Evolutionary conservation across 2,113 vertebrate species (phyloP), one percentile per base, ranked within the genome.

Genomic region (Eulemur rufifrons): DNA sequence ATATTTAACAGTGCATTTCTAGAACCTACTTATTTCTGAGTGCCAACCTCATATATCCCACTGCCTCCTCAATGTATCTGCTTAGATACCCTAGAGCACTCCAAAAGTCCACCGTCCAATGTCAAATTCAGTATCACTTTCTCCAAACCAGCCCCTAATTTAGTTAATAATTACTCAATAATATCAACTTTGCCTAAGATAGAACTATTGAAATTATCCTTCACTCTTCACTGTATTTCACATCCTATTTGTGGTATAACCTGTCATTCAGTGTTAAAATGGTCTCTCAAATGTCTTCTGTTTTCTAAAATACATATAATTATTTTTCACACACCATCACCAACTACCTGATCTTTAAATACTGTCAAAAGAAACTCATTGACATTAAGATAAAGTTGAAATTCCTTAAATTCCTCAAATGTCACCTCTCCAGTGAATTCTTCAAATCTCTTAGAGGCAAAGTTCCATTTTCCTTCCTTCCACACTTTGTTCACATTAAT

Each of bases 301-400:
- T 54, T 88, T 61, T 68, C 45, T 5, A 94, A 97, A 90, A 69
- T 64, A 69, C 0, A 25, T 9, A 81, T 52, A n/a, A 83, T 68
- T 50, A 37, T 81, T 82, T 95, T 61, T 89, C 74, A 82, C 6
- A 88, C 34, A 83, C 10, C 86, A 42, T 61, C 6, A 86, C 34
- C 20, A 91, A 73, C 17, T 76, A 73, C 2, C 47, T 88, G 11
- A 50, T 91, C 27, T 95, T 94, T 59, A 97, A 92, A 80, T 42
- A 59, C 6, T 66, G 13, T 42, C 14, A 42, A 25, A 47, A 23
- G 10, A 66, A 91, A 32, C 8, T 80, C 2, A 74, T 1, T 89
- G 80, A 63, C 42, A 86, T 92, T 77, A 59, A 69, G 39, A 89
- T 11, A 64, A 76, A 93, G 21, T 14, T 89, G 4, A 73, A 88